Evolutionary conservation across 2,888 invertebrate species (phyloP).

Genomic region (Colletes collaris): DNA sequence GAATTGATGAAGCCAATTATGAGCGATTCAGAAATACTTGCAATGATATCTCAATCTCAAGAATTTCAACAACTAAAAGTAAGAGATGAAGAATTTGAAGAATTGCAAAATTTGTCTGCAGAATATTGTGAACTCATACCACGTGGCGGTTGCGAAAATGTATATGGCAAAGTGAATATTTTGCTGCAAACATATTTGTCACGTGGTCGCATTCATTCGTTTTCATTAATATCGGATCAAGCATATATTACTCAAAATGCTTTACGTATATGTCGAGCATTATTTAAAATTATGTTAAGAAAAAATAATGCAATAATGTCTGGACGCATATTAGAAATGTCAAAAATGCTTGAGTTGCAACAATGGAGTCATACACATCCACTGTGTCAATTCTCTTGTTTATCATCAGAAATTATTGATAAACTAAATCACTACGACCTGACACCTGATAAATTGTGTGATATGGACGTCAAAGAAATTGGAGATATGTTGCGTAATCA

Average conservation of each 20-base stretch:
- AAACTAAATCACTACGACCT: conserved; percentile 92
- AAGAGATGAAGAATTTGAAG: conserved; percentile 96
- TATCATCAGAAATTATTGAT: conserved; percentile 90
- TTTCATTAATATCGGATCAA: conserved; percentile 94
- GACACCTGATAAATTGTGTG: conserved; percentile 90
- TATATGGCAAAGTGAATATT: conserved; percentile 97
- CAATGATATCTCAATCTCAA: conserved; percentile 94
- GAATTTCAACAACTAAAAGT: conserved; percentile 99
- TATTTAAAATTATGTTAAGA: conserved; percentile 96
- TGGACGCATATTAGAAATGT: conserved; percentile 91
- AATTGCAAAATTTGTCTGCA: conserved; percentile 91
- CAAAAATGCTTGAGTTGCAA: conserved; percentile 96
- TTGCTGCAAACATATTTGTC: conserved; percentile 95
- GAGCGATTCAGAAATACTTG: conserved; percentile 94
- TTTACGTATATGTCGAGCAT: conserved; percentile 93
- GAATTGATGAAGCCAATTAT: conserved; percentile 91
- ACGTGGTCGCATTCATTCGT: conserved; percentile 90
- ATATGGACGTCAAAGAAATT: conserved; percentile 94
- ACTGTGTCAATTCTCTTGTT: conserved; percentile 91
- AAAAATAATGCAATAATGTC: conserved; percentile 96
- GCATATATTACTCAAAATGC: conserved; percentile 97
- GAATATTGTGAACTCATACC: conserved; percentile 91
- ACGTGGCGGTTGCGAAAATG: conserved; percentile 93
- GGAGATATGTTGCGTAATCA: conserved; percentile 91
- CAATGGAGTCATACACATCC: conserved; percentile 95